Evolutionary conservation across 2,888 invertebrate species (phyloP).

Genomic region (Gryllus longicercus): DNA sequence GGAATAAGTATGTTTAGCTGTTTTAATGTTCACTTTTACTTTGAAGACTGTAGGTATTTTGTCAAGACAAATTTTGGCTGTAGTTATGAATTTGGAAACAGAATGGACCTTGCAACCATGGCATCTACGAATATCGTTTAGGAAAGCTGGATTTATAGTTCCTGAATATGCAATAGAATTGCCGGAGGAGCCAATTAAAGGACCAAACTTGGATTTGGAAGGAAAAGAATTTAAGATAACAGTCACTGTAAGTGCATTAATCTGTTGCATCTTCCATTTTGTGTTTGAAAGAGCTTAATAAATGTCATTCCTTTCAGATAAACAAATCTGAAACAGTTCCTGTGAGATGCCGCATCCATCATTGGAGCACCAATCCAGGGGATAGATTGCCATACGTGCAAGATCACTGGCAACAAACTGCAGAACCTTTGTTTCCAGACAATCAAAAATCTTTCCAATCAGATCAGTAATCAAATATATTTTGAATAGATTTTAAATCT

Average conservation of each 20-base stretch:
- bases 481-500: no score
- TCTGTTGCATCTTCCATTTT: constrained; percentile 28
- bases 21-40: not conserved
- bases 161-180: constrained; percentile 72
- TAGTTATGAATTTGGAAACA: constrained; percentile 74
- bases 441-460: no score
- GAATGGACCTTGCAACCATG: constrained; percentile 85
- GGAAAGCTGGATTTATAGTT: constrained; percentile 67
- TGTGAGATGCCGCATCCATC: constrained; percentile 74
- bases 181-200: constrained; percentile 69
- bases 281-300: constrained; percentile 11
- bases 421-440: not conserved
- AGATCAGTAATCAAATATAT: no score
- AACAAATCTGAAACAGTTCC: constrained; percentile 69
- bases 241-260: constrained; percentile 61
- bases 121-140: constrained; percentile 74
- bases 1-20: not conserved
- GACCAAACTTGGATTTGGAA: constrained; percentile 76
- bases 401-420: constrained; percentile 47
- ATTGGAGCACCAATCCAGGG: constrained; percentile 65
- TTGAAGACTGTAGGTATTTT: constrained; percentile 64
- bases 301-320: constrained; percentile 52
- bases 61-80: constrained; percentile 57
- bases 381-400: constrained; percentile 56
- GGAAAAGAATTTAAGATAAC: constrained; percentile 77